Conservation (phyloP, 2,113 vertebrate species). For the Himantopus leucocephalus region DNA sequence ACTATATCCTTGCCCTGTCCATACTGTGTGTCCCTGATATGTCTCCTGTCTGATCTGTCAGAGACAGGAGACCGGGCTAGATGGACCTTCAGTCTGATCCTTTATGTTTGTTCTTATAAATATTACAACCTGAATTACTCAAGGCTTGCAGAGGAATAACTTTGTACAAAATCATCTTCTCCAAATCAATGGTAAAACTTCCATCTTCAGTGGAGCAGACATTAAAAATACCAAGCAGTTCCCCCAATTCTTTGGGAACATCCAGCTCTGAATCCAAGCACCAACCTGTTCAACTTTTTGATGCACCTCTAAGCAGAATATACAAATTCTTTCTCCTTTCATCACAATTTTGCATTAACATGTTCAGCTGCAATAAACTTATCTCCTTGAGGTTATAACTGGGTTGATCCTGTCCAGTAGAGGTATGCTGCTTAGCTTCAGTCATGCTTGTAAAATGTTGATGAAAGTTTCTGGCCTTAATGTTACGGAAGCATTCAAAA, state of each 20-base stretch:
- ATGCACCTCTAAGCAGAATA: neutral
- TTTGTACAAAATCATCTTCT: neutral
- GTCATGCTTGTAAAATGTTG: constrained; percentile 30
- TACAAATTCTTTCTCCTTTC: neutral
- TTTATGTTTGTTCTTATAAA: neutral
- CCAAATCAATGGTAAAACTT: neutral
- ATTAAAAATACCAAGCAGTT: neutral
- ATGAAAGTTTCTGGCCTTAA: constrained; percentile 29
- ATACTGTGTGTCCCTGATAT: accelerated
- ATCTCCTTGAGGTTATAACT: neutral
- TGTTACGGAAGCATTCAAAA: neutral
- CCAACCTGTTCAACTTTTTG: neutral
- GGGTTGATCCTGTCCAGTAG: neutral
- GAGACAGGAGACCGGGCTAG: neutral
- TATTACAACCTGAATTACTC: neutral
- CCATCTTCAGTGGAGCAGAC: neutral
- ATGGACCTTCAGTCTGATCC: neutral
- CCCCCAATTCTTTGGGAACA: neutral
- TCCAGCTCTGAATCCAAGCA: neutral
- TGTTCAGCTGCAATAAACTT: neutral
- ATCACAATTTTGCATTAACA: neutral
- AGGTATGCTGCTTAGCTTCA: constrained; percentile 25
- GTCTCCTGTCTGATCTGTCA: neutral
- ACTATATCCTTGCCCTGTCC: neutral
- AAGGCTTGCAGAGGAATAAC: neutral